Base-by-base conservation (phyloP, 2,113 vertebrate species). In the Muscicapa adusta region DNA sequence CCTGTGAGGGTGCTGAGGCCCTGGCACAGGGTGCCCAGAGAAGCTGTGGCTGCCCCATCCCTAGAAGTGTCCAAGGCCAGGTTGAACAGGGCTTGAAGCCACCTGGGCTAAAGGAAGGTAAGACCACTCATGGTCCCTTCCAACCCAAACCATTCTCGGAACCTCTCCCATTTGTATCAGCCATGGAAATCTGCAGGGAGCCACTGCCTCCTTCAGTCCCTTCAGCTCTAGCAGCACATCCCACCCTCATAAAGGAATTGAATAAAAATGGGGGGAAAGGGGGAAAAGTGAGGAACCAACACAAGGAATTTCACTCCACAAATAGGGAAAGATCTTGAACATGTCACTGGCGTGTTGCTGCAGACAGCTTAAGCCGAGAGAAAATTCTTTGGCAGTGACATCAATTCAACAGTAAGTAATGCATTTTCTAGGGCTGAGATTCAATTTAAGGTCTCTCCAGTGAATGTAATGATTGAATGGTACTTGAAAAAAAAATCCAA, bases 341-440 rank as follows among this genome's bases (percentile, higher is more conserved):
- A 65, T 91, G 94, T 91, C 83, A 34, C 91, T 93, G 94, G 94
- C 93, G 0, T 94, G 95, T 96, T 96, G 91, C 90, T 92, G 93
- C 96, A 95, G 94, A 97, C 95, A 94, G 83, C 90, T 75, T 89
- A 94, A 96, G 94, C 89, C 3, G 5, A 91, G 89, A 78, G 89
- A 96, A 94, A 97, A 97, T 97, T 96, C 95, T 94, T 97, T 92
- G 85, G 91, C 86, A 89, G 63, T 96, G 97, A 97, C 96, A 97
- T 97, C 91, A 95, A 89, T 96, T 92, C 94, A 66, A 79, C 75
- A 86, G 38, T 71, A 87, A 96, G 74, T 74, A 92, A 95, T 95
- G 82, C 91, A 80, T 97, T 96, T 95, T 87, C 94, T 93, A 84
- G 79, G 80, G 76, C 75, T 93, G 91, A 95, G 93, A 96, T 92